Conservation (phyloP, 2,888 invertebrate genomes). For the Eupithecia vulgata region DNA sequence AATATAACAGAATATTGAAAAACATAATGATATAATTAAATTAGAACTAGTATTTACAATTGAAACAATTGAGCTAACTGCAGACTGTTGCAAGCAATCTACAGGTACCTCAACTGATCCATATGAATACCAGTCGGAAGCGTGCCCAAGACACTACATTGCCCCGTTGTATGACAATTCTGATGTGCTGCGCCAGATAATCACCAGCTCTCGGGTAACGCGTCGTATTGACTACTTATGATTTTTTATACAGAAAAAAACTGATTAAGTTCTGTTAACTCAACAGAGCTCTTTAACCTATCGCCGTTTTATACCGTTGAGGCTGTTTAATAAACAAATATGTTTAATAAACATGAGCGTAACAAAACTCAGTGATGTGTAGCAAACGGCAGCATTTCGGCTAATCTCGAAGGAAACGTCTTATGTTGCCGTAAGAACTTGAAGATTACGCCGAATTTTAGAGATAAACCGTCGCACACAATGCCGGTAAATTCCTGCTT, state of each 20-base stretch:
- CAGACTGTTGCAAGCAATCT: no score
- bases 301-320: constrained; percentile 19
- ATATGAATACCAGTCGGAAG: no score
- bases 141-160: no score
- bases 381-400: constrained; percentile 40
- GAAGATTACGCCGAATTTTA: constrained; percentile 57
- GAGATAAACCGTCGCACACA: constrained; percentile 51
- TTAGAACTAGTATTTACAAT: no score
- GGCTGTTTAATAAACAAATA: constrained; percentile 39
- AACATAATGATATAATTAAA: no score
- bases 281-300: background rate
- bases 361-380: constrained; percentile 43
- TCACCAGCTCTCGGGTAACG: no score
- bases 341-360: constrained; percentile 38
- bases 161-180: no score
- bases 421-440: constrained; percentile 55
- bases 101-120: no score
- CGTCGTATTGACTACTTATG: no score
- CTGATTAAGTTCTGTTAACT: background rate
- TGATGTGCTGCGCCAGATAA: no score
- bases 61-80: no score
- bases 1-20: no score
- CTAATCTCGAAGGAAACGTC: constrained; percentile 56
- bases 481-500: constrained; percentile 28
- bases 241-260: background rate